Conservation (phyloP, 2,888 invertebrate genomes). For the Synanthedon andrenaeformis region DNA sequence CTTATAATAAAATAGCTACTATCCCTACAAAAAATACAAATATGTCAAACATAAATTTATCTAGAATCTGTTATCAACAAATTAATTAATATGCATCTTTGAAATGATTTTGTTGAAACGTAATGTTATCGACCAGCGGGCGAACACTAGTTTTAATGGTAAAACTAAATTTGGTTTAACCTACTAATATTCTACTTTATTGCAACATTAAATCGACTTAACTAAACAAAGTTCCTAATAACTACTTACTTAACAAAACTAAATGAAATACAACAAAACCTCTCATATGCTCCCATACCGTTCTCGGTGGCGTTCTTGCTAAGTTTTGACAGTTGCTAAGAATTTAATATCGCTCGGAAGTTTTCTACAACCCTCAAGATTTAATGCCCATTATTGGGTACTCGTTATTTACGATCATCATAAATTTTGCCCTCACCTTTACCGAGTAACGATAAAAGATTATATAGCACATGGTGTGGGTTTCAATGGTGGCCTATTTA, state of each 20-base stretch:
- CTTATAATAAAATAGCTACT: too few relatives aligned
- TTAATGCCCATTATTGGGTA: constrained; percentile 41
- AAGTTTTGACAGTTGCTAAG: constrained; percentile 22
- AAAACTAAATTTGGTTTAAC: too few relatives aligned
- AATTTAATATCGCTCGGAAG: constrained; percentile 24
- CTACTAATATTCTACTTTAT: too few relatives aligned
- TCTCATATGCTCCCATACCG: neutral
- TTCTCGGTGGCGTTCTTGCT: constrained; percentile 3
- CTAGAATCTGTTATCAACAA: too few relatives aligned
- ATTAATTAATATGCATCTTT: too few relatives aligned
- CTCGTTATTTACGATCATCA: constrained; percentile 34
- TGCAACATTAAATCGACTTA: too few relatives aligned
- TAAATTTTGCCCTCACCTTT: constrained; percentile 27
- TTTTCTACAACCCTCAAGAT: constrained; percentile 18
- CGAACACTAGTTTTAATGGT: too few relatives aligned
- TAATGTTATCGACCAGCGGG: too few relatives aligned
- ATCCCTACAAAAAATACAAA: too few relatives aligned
- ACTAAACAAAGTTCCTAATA: neutral
- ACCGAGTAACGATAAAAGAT: constrained; percentile 22
- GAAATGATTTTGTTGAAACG: too few relatives aligned
- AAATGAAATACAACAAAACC: neutral
- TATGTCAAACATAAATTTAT: too few relatives aligned
- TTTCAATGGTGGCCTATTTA: neutral
- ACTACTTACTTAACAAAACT: neutral
- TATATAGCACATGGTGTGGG: constrained; percentile 8